These are phyloP conservation scores for Brachionichthys hirsutus DNA, from an alignment of 2,113 vertebrate genomes.

Conservation along the genomic window DNA sequence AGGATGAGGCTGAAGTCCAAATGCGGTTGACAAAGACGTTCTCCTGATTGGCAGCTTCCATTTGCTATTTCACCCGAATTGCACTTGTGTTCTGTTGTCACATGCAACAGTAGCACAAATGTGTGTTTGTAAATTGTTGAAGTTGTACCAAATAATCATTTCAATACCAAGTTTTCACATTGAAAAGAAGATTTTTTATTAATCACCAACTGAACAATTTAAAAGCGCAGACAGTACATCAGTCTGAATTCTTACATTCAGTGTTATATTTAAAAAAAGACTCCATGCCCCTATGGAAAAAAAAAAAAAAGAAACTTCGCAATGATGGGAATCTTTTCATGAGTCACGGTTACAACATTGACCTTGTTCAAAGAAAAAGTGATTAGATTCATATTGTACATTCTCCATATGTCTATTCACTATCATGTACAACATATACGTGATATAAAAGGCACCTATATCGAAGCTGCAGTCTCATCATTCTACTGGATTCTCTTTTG, in stretches of 20 bases:
- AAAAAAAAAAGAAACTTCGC: background rate
- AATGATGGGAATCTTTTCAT: background rate
- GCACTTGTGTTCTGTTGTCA: too few species aligned
- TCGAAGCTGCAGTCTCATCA: background rate
- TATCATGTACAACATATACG: background rate
- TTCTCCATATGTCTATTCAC: conserved; percentile 16
- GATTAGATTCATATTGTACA: conserved; percentile 8
- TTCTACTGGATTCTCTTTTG: background rate
- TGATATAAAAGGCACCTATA: background rate
- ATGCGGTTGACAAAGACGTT: background rate
- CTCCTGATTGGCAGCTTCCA: background rate
- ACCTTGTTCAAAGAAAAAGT: conserved; percentile 12
- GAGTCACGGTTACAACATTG: conserved; percentile 1
- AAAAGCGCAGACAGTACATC: background rate
- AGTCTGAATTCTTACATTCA: background rate
- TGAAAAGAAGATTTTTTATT: conserved; percentile 22
- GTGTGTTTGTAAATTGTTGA: too few species aligned
- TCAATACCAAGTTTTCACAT: too few species aligned
- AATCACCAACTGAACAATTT: background rate
- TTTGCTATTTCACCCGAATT: too few species aligned
- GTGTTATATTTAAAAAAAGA: conserved; percentile 1
- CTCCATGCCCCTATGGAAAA: too few species aligned
- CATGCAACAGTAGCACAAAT: too few species aligned
- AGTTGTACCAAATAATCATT: too few species aligned
- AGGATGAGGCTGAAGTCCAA: conserved; percentile 57